Evolutionary conservation across 1,140 invertebrate genomes (phyloP), one percentile per base, ranked within the genome.

Genomic region (Drosophila ambigua): DNA sequence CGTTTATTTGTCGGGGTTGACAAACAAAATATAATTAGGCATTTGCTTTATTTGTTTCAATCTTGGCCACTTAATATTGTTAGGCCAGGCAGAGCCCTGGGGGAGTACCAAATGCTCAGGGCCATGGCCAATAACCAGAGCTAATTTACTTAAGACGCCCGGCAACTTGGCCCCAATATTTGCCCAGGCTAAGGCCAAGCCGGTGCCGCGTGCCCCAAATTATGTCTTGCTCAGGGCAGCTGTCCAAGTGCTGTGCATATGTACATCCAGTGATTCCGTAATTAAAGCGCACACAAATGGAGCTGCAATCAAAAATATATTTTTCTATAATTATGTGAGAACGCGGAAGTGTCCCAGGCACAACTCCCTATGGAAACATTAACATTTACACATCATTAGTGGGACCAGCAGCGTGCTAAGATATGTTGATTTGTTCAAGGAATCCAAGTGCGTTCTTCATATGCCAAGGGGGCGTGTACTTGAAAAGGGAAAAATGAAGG

Each of bases 81-180:
- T 75, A 52, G 60, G 75, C 59, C 55, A 28, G 44, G 35, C 48
- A 53, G 44, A 59, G 63, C 31, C 39, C 15, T 23, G 13, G 23
- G 35, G n/a, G 35, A 15, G 54, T 16, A 23, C 46, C 20, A 13
- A 58, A 41, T 54, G 43, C 78, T 59, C 68, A 28, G 71, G 69
- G 59, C 62, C 71, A 31, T 62, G 69, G 74, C 62, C 55, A 85
- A 81, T 76, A 75, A 75, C 63, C 78, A 78, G 46, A 85, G 69
- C 63, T 78, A 85, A 88, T 85, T 85, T 87, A 87, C 82, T 82
- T 78, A 82, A 87, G 78, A 78, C 74, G 66, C 82, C 78, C 20
- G 59, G 69, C 82, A 69, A 74, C 51, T 61, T 68, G 68, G 58
- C 61, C 68, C 46, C 61, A 62, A 66, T 81, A 67, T 67, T 84